Evolutionary conservation across 2,797 vertebrate species (phyloP), one percentile per base, ranked within the genome.

Genomic region (Pterois miles): DNA sequence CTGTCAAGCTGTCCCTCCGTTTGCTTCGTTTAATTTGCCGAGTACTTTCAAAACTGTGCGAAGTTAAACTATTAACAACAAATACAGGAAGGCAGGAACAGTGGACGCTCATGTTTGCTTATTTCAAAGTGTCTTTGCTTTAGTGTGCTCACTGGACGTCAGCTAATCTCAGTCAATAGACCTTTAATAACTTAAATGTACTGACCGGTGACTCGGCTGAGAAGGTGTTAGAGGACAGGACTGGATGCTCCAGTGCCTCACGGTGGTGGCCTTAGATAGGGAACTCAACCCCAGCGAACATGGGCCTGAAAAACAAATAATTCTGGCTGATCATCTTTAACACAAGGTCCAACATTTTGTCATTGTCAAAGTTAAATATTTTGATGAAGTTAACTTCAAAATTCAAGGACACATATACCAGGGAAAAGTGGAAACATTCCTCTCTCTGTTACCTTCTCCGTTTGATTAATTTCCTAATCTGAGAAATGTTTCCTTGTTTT

Each of bases 231-330:
- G 95, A 95, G 1, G 95, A 95, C 62, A 96, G 82, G 5, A 94
- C 95, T 95, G 95, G 75, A 95, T 92, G 87, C 94, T 96, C 94
- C 95, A 95, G 71, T 92, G 93, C 7, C 95, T 94, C n/a, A 95
- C 95, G 8, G 85, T 79, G 8, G 94, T 95, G 20, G 95, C 93
- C 65, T 94, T 94, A 78, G 94, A 93, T 38, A 96, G 92, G 89
- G 96, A 96, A 43, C n/a, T 58, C 11, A 36, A 22, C 6, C 8
- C 29, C 20, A 9, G 38, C 20, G 16, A 70, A 22, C 5, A 25
- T 18, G 18, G 13, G 7, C 22, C 25, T 43, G 36, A 43, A 62
- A 67, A 59, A 65, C 70, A 65, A 65, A 43, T 95, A 96, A 83
- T 95, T 95, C 65, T 92, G 93, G 0, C 94, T 93, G 0, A 95